These are phyloP conservation scores for Cheumatopsyche charites DNA, from an alignment of 1,140 invertebrate species.

Conservation along the genomic window DNA sequence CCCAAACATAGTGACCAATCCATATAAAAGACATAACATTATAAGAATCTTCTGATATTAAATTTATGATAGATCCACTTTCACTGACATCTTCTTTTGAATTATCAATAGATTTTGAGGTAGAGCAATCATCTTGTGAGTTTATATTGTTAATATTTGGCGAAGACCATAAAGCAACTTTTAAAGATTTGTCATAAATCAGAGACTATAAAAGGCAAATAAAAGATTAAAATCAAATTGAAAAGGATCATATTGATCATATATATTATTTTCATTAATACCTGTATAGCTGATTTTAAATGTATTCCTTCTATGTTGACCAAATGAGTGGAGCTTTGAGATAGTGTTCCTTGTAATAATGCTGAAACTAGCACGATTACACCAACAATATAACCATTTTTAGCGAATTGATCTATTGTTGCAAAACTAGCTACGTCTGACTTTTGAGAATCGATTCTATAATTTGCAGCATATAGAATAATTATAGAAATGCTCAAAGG, in stretches of 20 bases:
- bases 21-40: slow-evolving; percentile 85
- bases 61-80: slow-evolving; percentile 76
- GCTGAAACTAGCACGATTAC: slow-evolving; percentile 74
- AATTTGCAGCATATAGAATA: slow-evolving; percentile 67
- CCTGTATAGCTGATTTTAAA: slow-evolving; percentile 80
- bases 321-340: slow-evolving; percentile 84
- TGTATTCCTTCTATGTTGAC: slow-evolving; percentile 81
- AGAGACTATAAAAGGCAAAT: slow-evolving; percentile 63
- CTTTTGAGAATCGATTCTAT: slow-evolving; percentile 46
- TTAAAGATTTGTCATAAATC: slow-evolving; percentile 65
- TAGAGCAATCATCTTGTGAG: slow-evolving; percentile 12
- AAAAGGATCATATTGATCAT: background rate
- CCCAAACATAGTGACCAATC: slow-evolving; percentile 86
- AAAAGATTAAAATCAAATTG: background rate
- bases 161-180: slow-evolving; percentile 56
- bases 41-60: slow-evolving; percentile 81
- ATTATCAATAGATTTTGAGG: slow-evolving; percentile 35
- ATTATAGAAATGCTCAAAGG: slow-evolving; percentile 78
- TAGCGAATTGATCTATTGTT: slow-evolving; percentile 65
- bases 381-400: slow-evolving; percentile 81
- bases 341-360: slow-evolving; percentile 77
- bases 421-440: slow-evolving; percentile 40
- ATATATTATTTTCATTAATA: slow-evolving; percentile 51
- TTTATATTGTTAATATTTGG: slow-evolving; percentile 41
- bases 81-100: slow-evolving; percentile 53